phyloP scores from a whole-genome alignment of 1,140 invertebrate species.

The Formica selysi region DNA sequence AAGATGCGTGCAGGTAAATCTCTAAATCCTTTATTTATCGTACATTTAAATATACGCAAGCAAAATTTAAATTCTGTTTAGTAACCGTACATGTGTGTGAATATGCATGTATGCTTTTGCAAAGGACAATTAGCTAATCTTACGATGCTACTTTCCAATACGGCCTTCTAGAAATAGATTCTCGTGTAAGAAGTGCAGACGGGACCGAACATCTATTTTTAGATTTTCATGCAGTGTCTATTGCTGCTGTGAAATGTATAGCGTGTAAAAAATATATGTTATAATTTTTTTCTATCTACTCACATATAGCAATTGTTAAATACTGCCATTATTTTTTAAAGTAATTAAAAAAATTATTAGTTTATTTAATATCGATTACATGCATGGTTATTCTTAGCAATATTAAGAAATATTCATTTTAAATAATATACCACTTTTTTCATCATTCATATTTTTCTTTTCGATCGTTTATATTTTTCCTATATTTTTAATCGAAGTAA shows the following conservation, averaged over 20 bases:
- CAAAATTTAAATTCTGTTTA: neutral
- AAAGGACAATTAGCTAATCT: conserved; percentile 38
- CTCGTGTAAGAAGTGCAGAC: conserved; percentile 28
- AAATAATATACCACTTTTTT: neutral
- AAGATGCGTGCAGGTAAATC: conserved; percentile 78
- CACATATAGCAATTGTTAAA: neutral
- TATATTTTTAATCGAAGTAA: neutral
- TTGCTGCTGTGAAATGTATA: neutral
- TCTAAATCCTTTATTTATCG: neutral
- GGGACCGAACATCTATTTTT: conserved; percentile 36
- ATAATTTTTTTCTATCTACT: neutral
- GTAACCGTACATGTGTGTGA: neutral
- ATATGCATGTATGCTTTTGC: conserved; percentile 22
- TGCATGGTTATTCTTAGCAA: neutral
- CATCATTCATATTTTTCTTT: neutral
- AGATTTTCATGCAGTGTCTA: neutral
- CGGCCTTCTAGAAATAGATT: conserved; percentile 20
- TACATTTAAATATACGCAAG: neutral
- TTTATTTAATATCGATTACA: conserved; percentile 5
- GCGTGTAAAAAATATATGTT: neutral
- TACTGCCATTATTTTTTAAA: neutral
- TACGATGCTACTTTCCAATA: conserved; percentile 31
- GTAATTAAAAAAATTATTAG: neutral
- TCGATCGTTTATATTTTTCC: neutral
- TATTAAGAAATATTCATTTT: neutral